Evolutionary conservation across 1,140 invertebrate genomes (phyloP), one percentile per base, ranked within the genome.

Genomic region (Aphelinus certus): DNA sequence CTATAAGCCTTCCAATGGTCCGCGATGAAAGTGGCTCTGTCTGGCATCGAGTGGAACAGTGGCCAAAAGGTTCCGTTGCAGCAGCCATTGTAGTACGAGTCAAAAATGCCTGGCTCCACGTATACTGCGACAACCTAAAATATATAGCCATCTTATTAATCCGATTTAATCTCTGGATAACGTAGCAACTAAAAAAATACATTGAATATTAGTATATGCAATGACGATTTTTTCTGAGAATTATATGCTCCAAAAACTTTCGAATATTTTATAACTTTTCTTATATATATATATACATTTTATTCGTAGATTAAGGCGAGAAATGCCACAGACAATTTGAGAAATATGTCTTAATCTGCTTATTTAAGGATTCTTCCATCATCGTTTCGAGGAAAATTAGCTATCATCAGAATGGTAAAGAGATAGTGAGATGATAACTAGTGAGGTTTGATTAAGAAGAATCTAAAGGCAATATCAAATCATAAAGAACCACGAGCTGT

Each of bases 41-140:
- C 95, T 0, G 95, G 95, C 95, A 96, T 96, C 1, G 95, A 96
- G 82, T 97, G 95, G 81, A 96, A 96, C 2, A 97, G 87, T 0
- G 95, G 95, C 95, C 95, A 97, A 81, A 97, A 95, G 1, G 94
- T 96, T 3, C 93, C 95, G 83, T 97, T 97, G 83, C 95, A 97
- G 83, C 95, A 96, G 1, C 95, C 95, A 88, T 97, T 96, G 88
- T 97, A 97, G 83, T 96, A 97, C 46, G 92, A 92, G 80, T 96
- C 92, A 79, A 96, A 96, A 71, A 93, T 86, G 64, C 89, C 89
- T 2, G 92, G 89, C 49, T 95, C 92, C 0, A 95, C 90, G 80
- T 92, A 91, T 2, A 97, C 95, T 1, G 94, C 91, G 1, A 96
- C 92, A 53, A 95, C 94, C 94, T 95, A 7, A 85, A 86, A 78